Evolutionary conservation across 2,113 vertebrate genomes (phyloP).

Genomic region (Podarcis cretensis): DNA sequence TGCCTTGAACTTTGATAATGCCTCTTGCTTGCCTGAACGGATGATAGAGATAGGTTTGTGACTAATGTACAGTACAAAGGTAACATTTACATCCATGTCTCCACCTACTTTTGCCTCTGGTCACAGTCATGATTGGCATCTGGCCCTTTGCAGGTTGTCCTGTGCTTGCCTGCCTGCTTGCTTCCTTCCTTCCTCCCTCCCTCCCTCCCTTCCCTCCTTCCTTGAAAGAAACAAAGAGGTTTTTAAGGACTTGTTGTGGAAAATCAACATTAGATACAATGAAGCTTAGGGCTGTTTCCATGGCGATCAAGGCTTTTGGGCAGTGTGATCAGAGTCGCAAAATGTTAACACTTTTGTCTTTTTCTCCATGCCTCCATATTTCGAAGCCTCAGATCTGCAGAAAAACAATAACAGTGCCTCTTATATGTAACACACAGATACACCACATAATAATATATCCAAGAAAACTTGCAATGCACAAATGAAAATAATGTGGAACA

Average conservation of each 20-base stretch:
- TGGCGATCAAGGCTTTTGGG: conserved; percentile 72
- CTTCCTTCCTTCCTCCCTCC: conserved; percentile 35
- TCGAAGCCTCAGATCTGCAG: background rate
- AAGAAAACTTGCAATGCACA: background rate
- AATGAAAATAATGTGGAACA: background rate
- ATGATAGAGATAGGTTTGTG: too few species aligned
- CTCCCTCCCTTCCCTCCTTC: conserved; percentile 51
- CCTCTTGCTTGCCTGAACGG: too few species aligned
- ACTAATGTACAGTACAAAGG: too few species aligned
- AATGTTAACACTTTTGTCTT: conserved; percentile 76
- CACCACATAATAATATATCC: background rate
- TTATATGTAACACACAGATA: background rate
- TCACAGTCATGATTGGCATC: too few species aligned
- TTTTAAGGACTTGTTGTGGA: conserved; percentile 75
- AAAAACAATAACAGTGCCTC: background rate
- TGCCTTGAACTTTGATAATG: too few species aligned
- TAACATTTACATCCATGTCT: too few species aligned
- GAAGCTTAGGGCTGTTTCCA: conserved; percentile 75
- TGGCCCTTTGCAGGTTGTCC: too few species aligned
- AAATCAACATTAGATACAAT: conserved; percentile 72
- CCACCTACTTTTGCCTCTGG: too few species aligned
- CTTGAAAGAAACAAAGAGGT: conserved; percentile 74
- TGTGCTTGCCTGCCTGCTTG: background rate
- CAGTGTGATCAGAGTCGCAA: conserved; percentile 71
- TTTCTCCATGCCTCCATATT: conserved; percentile 59